Evolutionary conservation across 2,797 vertebrate species (phyloP), one percentile per base, ranked within the genome.

Genomic region (Limnodromus scolopaceus): DNA sequence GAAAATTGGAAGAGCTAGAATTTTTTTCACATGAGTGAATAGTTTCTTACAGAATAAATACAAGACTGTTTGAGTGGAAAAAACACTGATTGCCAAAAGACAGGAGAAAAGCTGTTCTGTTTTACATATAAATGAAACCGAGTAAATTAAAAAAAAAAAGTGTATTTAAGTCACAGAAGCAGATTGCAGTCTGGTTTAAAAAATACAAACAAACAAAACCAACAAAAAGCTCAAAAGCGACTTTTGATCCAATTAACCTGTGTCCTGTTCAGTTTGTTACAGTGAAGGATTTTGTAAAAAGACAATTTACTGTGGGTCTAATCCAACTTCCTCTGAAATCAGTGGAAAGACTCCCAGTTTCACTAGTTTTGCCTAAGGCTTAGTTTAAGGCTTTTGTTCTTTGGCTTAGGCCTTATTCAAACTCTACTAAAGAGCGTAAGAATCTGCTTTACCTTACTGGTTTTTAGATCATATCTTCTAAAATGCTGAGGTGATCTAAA

Each of bases 71-170:
- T 97, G 94, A 97, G 94, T 86, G 68, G 93, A 97, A 97, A 98
- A 97, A 96, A 16, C 18, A 88, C 60, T 87, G 93, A 96, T 90
- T 97, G 89, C 87, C 84, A 95, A 97, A 97, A 97, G 84, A 96
- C 69, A 91, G 77, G 58, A 94, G 77, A 95, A 98, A 96, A 80
- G 20, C 61, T 93, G 25, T 72, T 69, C 84, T 97, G 48, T 85
- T 98, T 98, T 98, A 96, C 94, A 97, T 97, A 95, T 94, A 97
- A 97, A 98, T 97, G 89, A 96, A 97, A 95, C 5, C 43, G 20
- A 75, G 45, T 82, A 66, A 81, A 71, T 93, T 38, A 45, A 43
- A 80, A 75, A 85, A 74, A 76, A 87, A 70, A 84, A 8, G 2
- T 58, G 17, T 85, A 83, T 84, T 96, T 84, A 92, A 97, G 41